Conservation (phyloP, 2,888 invertebrate species). For the Dolomedes plantarius region DNA sequence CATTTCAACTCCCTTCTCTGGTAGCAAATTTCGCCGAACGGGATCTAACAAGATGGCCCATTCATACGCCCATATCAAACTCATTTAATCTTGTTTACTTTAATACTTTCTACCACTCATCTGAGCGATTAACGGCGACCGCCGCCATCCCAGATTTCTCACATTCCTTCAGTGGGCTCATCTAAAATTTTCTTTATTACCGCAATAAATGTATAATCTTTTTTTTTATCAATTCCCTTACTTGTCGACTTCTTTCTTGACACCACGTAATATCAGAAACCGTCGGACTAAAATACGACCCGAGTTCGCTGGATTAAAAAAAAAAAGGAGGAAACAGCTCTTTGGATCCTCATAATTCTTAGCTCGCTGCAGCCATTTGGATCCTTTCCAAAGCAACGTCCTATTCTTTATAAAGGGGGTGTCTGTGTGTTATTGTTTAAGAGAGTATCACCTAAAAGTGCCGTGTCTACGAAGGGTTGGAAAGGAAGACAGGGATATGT, state of each 20-base stretch:
- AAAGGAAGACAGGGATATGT: neutral
- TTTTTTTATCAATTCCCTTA: neutral
- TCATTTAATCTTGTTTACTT: neutral
- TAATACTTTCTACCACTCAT: neutral
- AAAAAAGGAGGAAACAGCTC: neutral
- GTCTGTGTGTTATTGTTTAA: neutral
- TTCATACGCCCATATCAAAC: too few species aligned
- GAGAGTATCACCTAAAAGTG: neutral
- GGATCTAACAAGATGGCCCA: too few species aligned
- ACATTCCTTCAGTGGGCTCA: too few species aligned
- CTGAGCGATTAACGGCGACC: neutral
- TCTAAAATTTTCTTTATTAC: slow-evolving; percentile 1
- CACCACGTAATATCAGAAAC: neutral
- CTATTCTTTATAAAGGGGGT: neutral
- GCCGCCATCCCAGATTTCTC: neutral
- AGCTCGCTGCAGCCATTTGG: slow-evolving; percentile 24
- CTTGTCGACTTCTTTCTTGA: neutral
- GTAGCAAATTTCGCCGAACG: too few species aligned
- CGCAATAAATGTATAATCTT: neutral
- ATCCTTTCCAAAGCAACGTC: neutral
- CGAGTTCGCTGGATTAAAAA: neutral
- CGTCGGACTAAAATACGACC: neutral
- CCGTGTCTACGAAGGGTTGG: neutral
- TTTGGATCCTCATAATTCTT: slow-evolving; percentile 26
- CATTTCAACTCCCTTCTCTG: too few species aligned